Evolutionary conservation across 2,797 vertebrate genomes (phyloP).

Genomic region (Rhinogobio ventralis): DNA sequence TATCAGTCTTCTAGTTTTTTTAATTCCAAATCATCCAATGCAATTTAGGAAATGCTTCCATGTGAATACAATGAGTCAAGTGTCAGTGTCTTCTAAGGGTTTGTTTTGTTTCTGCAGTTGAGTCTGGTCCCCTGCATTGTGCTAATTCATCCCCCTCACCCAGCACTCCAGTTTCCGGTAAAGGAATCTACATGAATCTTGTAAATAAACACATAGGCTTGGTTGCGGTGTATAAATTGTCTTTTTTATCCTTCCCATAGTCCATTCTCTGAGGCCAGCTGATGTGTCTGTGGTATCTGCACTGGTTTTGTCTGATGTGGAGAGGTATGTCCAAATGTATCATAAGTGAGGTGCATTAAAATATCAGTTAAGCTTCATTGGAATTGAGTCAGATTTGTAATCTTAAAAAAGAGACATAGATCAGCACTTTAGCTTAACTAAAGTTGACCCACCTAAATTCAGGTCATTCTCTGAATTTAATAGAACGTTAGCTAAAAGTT

Average conservation of each 20-base stretch:
- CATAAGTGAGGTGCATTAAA: not conserved
- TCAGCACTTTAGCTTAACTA: not conserved
- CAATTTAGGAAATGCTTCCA: not conserved
- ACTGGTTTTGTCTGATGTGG: conserved; percentile 35
- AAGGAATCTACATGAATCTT: conserved; percentile 12
- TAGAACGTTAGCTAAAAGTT: not conserved
- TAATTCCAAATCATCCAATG: not conserved
- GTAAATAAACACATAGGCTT: not conserved
- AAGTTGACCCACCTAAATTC: not conserved
- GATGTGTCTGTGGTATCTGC: conserved; percentile 53
- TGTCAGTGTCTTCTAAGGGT: not conserved
- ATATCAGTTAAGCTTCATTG: not conserved
- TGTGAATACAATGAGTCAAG: not conserved
- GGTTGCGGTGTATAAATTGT: not conserved
- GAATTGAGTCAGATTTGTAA: not conserved
- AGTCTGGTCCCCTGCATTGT: conserved; percentile 14
- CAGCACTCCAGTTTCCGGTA: conserved; percentile 47
- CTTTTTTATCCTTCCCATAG: conserved; percentile 21
- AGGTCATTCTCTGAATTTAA: not conserved
- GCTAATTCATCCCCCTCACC: conserved; percentile 10
- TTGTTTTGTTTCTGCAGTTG: conserved; percentile 24
- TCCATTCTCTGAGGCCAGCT: conserved; percentile 52
- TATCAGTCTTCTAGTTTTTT: not conserved
- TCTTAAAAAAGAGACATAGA: not conserved
- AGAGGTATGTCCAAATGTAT: conserved; percentile 40